phyloP scores from a whole-genome alignment of 2,888 invertebrate genomes.

The Sepioteuthis lessoniana region DNA sequence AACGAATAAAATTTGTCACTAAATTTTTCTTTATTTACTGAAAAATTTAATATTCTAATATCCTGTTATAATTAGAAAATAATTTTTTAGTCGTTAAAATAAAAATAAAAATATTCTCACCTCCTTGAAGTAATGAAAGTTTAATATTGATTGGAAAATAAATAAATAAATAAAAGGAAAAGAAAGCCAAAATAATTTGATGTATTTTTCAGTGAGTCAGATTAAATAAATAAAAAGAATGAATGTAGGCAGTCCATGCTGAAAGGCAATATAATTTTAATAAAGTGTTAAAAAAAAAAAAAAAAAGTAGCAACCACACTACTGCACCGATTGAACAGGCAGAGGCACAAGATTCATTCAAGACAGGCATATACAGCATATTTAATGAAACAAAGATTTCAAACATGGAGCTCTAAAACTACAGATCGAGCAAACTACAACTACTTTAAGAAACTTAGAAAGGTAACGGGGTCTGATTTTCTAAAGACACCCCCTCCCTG shows the following conservation, averaged over 20 bases:
- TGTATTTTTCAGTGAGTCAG: not conserved
- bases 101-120: not conserved
- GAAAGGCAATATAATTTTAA: not conserved
- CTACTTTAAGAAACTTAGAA: not conserved
- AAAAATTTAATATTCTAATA: too few species aligned
- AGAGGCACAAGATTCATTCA: not conserved
- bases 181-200: not conserved
- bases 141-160: not conserved
- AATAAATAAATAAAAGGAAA: not conserved
- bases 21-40: too few species aligned
- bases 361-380: not conserved
- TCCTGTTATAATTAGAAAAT: not conserved
- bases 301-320: not conserved
- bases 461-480: not conserved
- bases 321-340: not conserved
- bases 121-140: constrained; percentile 33
- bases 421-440: not conserved
- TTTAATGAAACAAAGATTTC: not conserved
- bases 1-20: too few species aligned
- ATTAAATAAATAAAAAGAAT: not conserved
- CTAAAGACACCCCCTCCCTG: too few species aligned
- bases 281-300: not conserved
- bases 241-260: constrained; percentile 5
- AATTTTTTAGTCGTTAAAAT: not conserved
- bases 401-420: not conserved